Percentiles rank a stretch among this genome's conserved stretches.
These are phyloP conservation scores for Macheiramphus alcinus DNA, from an alignment of 2,113 vertebrate species.

Conservation along the genomic window DNA sequence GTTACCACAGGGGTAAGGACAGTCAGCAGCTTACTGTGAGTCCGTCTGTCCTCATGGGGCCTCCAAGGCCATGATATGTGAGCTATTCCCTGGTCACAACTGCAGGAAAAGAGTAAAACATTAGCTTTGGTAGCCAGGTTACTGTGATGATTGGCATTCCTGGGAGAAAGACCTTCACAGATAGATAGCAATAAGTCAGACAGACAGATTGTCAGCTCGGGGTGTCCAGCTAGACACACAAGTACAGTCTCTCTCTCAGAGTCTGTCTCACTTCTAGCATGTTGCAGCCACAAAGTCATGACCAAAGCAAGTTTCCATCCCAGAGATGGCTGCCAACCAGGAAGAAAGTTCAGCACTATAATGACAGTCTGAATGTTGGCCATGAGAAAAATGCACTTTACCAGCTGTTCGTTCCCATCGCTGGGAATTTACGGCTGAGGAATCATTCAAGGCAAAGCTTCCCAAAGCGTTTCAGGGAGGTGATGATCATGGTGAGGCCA, in stretches of 20 bases:
- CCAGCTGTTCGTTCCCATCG: not conserved
- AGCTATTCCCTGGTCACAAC: not conserved
- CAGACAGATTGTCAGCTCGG: not conserved
- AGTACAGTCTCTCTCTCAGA: not conserved
- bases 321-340: not conserved
- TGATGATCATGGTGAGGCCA: not conserved
- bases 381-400: not conserved
- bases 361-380: not conserved
- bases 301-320: not conserved
- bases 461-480: not conserved
- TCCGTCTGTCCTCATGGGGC: not conserved
- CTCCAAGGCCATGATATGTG: accelerated
- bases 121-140: not conserved
- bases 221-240: not conserved
- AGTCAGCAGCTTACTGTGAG: not conserved
- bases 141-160: not conserved
- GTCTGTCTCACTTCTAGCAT: not conserved
- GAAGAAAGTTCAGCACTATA: not conserved
- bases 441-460: not conserved
- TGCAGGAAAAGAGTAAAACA: not conserved
- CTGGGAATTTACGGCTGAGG: not conserved
- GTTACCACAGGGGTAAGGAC: not conserved
- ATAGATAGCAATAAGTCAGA: not conserved
- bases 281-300: not conserved
- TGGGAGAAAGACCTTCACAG: not conserved